Evolutionary conservation across 2,888 invertebrate genomes (phyloP).

Genomic region (Pandemis cinnamomeana): DNA sequence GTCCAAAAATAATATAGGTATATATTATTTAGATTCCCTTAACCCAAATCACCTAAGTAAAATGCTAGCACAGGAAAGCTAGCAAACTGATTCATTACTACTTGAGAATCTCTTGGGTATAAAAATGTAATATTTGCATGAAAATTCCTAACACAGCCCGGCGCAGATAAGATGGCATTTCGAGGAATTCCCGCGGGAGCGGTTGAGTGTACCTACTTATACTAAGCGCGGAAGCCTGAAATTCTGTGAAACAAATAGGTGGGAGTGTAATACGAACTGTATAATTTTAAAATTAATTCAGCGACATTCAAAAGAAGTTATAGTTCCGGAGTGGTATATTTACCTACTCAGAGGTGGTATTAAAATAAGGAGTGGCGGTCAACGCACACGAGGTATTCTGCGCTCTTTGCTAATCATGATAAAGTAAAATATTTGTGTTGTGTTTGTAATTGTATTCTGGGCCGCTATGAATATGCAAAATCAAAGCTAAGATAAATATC

Average conservation of each 20-base stretch:
- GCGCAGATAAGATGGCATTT: constrained; percentile 38
- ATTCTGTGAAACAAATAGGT: constrained; percentile 21
- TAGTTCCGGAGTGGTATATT: neutral
- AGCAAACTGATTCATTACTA: constrained; percentile 32
- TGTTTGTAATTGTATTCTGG: neutral
- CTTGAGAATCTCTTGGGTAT: constrained; percentile 27
- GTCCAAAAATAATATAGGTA: no score
- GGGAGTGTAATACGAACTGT: neutral
- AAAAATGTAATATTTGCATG: constrained; percentile 38
- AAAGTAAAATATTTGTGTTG: neutral
- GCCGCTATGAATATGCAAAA: neutral
- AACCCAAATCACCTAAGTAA: constrained; percentile 1
- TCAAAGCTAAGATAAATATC: neutral
- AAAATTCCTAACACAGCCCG: constrained; percentile 33
- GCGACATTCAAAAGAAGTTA: neutral
- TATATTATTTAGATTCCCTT: no score
- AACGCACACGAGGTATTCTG: neutral
- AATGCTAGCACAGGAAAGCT: constrained; percentile 12
- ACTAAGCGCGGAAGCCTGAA: constrained; percentile 29
- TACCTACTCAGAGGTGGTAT: neutral
- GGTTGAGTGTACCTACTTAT: constrained; percentile 35
- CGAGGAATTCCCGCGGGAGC: constrained; percentile 28
- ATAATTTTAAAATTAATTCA: neutral
- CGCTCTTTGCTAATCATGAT: neutral
- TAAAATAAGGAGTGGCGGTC: neutral